A percentile compares a stretch with the other conserved stretches of the same genome.
phyloP scores from a whole-genome alignment of 1,140 invertebrate species.

The Stenopsyche tienmushanensis region DNA sequence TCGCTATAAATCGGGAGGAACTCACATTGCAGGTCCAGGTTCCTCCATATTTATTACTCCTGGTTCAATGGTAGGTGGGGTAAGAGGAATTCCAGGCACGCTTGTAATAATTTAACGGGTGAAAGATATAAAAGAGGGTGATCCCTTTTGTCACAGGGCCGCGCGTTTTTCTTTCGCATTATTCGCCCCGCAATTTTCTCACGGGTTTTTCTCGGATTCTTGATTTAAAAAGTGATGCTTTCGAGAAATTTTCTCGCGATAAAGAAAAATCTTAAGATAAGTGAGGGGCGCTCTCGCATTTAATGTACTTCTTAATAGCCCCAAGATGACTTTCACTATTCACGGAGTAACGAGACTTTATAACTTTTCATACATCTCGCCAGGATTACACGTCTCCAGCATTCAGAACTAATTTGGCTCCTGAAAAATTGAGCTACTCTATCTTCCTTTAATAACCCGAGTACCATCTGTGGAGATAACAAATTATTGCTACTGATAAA shows the following conservation, averaged over 20 bases:
- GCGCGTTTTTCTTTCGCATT: slow-evolving; percentile 24
- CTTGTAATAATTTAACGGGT: slow-evolving; percentile 27
- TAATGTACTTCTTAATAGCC: slow-evolving; percentile 18
- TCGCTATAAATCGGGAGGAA: slow-evolving; percentile 12
- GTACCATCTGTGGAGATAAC: too few relatives aligned
- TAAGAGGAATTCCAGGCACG: slow-evolving; percentile 24
- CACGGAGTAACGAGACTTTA: slow-evolving; percentile 22
- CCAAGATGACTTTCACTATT: slow-evolving; percentile 23
- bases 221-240: background rate
- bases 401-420: background rate
- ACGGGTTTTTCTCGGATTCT: slow-evolving; percentile 3
- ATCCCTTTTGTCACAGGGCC: slow-evolving; percentile 24
- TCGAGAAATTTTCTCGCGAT: slow-evolving; percentile 3
- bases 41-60: slow-evolving; percentile 16
- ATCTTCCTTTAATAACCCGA: too few relatives aligned
- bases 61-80: background rate
- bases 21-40: too few relatives aligned
- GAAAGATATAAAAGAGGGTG: slow-evolving; percentile 26
- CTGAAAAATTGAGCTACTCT: too few relatives aligned
- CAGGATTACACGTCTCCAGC: background rate
- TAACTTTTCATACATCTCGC: slow-evolving; percentile 19
- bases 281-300: background rate
- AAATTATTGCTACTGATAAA: too few relatives aligned
- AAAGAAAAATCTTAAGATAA: background rate
- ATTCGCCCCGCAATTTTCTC: slow-evolving; percentile 11